Evolutionary conservation across 1,140 invertebrate genomes (phyloP).

Genomic region (Drosophila setifemur): DNA sequence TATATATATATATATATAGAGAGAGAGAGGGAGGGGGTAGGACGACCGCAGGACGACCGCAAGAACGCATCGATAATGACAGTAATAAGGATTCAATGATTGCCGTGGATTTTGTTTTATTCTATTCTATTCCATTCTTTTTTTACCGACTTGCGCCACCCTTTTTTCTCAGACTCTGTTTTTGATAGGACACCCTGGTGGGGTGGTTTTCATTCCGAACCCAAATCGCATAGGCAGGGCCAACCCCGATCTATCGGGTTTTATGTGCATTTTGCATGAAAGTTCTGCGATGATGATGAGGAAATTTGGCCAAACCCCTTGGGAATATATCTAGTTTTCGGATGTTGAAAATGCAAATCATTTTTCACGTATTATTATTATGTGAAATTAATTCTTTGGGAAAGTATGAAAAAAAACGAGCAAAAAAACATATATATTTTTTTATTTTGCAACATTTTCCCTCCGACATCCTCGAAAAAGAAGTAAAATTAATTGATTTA

Average conservation of each 20-base stretch:
- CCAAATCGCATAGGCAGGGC: constrained; percentile 38
- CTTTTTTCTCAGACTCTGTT: constrained; percentile 34
- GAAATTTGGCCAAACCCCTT: not conserved
- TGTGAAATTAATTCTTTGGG: constrained; percentile 30
- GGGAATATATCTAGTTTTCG: constrained; percentile 24
- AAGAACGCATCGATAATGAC: constrained; percentile 68
- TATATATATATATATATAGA: too few relatives aligned
- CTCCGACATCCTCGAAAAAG: too few relatives aligned
- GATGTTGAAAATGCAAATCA: constrained; percentile 57
- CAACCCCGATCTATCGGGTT: constrained; percentile 26
- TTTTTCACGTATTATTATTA: constrained; percentile 6
- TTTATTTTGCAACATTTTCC: too few relatives aligned
- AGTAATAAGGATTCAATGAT: constrained; percentile 81
- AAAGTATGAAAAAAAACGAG: not conserved
- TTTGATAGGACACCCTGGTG: constrained; percentile 57
- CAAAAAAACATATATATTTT: not conserved
- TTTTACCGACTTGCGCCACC: constrained; percentile 37
- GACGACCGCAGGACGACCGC: constrained; percentile 49
- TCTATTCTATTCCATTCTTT: too few relatives aligned
- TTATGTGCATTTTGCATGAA: constrained; percentile 61
- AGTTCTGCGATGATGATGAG: constrained; percentile 25
- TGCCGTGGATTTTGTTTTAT: constrained; percentile 63
- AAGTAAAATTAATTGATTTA: too few relatives aligned
- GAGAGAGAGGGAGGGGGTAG: not conserved
- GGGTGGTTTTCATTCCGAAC: constrained; percentile 35